Percentiles rank a stretch among this genome's conserved stretches.
Evolutionary conservation across 2,113 vertebrate species (phyloP).

Genomic region (Bambusicola thoracicus): DNA sequence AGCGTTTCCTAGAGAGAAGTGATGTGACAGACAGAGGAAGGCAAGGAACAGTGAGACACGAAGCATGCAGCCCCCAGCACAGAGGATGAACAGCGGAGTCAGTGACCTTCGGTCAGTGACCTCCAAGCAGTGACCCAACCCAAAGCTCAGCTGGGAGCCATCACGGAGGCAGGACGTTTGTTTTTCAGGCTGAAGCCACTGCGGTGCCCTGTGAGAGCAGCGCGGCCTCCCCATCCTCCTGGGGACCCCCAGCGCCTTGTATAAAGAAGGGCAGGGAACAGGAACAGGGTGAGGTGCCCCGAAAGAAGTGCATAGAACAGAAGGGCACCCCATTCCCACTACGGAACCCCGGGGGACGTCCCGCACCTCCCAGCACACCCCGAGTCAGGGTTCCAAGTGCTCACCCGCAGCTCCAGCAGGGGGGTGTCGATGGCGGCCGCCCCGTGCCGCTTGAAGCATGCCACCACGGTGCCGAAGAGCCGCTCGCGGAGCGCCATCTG

Average conservation of each 20-base stretch:
- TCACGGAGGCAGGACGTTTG: background rate
- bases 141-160: background rate
- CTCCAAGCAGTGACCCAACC: rapidly evolving
- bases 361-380: too few relatives aligned
- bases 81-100: background rate
- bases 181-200: background rate
- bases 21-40: background rate
- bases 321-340: too few relatives aligned
- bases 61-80: rapidly evolving
- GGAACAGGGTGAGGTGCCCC: background rate
- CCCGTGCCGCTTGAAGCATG: conserved; percentile 94
- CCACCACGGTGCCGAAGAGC: conserved; percentile 85
- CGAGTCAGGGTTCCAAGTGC: background rate
- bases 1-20: conserved; percentile 82
- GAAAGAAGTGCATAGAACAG: background rate
- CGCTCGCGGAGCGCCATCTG: conserved; percentile 90
- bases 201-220: background rate
- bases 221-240: background rate
- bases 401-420: conserved; percentile 93
- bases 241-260: background rate
- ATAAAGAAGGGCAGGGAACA: background rate
- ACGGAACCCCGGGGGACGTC: rapidly evolving
- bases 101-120: too few relatives aligned
- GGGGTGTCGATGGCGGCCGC: conserved; percentile 94
- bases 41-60: background rate